Base-by-base conservation (phyloP, 2,888 invertebrate species). In the Amiota minor region DNA sequence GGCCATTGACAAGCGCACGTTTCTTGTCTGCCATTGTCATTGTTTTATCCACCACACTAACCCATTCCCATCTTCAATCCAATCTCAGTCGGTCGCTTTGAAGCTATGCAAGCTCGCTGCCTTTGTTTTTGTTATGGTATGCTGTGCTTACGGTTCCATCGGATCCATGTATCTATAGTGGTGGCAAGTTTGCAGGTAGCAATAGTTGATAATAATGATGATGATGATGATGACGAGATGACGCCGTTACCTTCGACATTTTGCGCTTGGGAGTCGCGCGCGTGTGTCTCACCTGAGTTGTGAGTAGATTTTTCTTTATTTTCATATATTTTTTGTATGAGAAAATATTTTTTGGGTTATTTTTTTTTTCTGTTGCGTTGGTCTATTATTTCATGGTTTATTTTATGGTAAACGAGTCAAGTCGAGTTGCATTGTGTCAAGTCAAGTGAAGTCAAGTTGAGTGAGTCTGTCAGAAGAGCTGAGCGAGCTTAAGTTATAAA, bases 191-290 rank as follows among this genome's bases (percentile, higher is more conserved):
- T 46, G 14, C 3, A 47, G 9, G 20, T 10, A 11, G 49, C 2
- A 9, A n/a, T 47, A 53, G 50, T 53, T 53, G 67, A 16, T 68
- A 53, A n/a, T 50, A n/a, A 47, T 23, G 67, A 23, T 50, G 71
- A 77, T 82, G 83, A 83, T 76, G 83, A 81, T 75, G 80, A 79
- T 80, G 71, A 71, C 65, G 83, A 77, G 83, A 81, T 75, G 80
- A 78, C 81, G 71, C 64, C 65, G 65, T 71, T 55, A 53, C 46
- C 65, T 84, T 79, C 81, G 83, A 83, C 83, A 82, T 81, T 79
- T 69, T 78, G 84, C 84, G 80, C 80, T 74, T 78, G 80, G 81
- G 80, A 79, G 78, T 50, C 59, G 50, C 72, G 35, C 69, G 35
- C 69, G 14, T 67, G 64, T 72, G 73, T 75, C 76, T 75, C 77